Base-by-base conservation (phyloP, 2,888 invertebrate species). In the Lissocephala sabroskyi region DNA sequence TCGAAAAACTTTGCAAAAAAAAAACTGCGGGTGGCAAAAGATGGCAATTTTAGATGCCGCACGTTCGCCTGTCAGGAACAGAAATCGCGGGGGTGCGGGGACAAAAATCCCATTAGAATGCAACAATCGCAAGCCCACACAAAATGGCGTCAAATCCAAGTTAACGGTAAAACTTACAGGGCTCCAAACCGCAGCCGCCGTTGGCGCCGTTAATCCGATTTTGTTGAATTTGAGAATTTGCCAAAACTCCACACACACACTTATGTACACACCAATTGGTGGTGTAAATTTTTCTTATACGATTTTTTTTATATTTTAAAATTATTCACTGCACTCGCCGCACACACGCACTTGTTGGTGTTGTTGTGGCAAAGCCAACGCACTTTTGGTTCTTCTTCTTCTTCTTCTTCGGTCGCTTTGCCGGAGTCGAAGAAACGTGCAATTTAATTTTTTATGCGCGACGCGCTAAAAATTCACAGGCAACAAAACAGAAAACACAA, bases 401-500 rank as follows among this genome's bases (percentile, higher is more conserved):
- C 7, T 32, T 13, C 14, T 9, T 33, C 14, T 4, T 35, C 16
- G 23, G 23, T 9, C 5, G 1, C 35, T 33, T 33, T 33, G 13
- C 33, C 30, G 14, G 14, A 13, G 2, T 3, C n/a, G 14, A 33
- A n/a, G 39, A 61, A 57, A 67, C 57, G 65, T 62, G 56, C 65
- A 63, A 62, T 65, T 62, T 62, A 14, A 17, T 13, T 5, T 14
- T 35, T 30, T 3, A 6, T 30, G n/a, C 10, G 30, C 14, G 35
- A 35, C 59, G 66, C 63, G 64, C 50, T n/a, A 41, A 56, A 73
- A 73, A 61, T 62, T 66, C 70, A 59, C 68, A 62, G 62, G 42
- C 40, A n/a, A 36, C 36, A 42, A 45, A 49, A n/a, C n/a, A n/a
- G n/a, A n/a, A n/a, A n/a, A n/a, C n/a, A n/a, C n/a, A 58, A 49